Evolutionary conservation across 2,888 invertebrate species (phyloP).

Genomic region (Hypselothyrea guttata): DNA sequence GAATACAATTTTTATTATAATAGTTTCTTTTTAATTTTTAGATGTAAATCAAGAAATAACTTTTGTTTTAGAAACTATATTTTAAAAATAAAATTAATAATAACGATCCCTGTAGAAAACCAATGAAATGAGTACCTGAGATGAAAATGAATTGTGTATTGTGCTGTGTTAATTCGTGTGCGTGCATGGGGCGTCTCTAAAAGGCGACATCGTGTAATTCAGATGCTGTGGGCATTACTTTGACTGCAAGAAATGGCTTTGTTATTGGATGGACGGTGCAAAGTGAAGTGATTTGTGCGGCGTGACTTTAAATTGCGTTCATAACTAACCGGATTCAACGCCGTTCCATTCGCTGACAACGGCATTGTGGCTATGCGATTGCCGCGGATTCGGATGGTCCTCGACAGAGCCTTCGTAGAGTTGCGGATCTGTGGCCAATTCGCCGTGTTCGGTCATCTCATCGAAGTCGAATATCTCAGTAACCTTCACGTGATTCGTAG

Average conservation of each 20-base stretch:
- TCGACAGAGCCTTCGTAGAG: conserved; percentile 81
- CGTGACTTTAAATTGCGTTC: too few species aligned
- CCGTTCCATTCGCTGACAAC: conserved; percentile 82
- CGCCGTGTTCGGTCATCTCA: conserved; percentile 88
- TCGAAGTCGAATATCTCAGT: conserved; percentile 91
- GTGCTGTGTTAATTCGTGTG: conserved; percentile 29
- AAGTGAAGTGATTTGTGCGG: conserved; percentile 24
- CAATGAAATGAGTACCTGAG: conserved; percentile 56
- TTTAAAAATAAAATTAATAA: too few species aligned
- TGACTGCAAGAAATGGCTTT: conserved; percentile 76
- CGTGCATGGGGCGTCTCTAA: conserved; percentile 61
- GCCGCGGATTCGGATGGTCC: conserved; percentile 80
- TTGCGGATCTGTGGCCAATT: conserved; percentile 83
- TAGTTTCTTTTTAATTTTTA: too few species aligned
- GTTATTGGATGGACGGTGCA: conserved; percentile 21
- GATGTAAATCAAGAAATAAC: too few species aligned
- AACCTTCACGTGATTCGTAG: conserved; percentile 91
- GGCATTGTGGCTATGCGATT: conserved; percentile 76
- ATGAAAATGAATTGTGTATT: conserved; percentile 38
- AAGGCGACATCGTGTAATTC: conserved; percentile 80
- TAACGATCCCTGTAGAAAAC: too few species aligned
- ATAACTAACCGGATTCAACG: conserved; percentile 80
- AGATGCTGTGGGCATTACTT: conserved; percentile 79
- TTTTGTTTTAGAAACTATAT: too few species aligned
- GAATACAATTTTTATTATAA: too few species aligned